Base-by-base conservation (phyloP, 2,113 vertebrate species). In the Varanus komodoensis region DNA sequence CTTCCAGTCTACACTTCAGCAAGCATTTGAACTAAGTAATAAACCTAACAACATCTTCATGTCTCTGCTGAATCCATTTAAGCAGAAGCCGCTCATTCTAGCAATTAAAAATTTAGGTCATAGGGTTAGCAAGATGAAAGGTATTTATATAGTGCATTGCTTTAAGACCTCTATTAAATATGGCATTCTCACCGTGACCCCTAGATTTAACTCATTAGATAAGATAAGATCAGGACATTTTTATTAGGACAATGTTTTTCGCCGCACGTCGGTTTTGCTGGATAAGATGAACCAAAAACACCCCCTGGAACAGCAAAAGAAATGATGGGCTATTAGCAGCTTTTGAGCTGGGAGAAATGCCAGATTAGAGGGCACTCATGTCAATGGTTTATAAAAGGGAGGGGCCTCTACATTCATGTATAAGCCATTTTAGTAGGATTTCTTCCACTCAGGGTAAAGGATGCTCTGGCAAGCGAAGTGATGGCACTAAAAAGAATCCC, bases 41-140 rank as follows among this genome's bases (percentile, higher is more conserved):
- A 96, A 96, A 91, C 91, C 90, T 89, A 87, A 86, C 88, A 92
- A 92, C 93, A 86, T 93, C 91, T 92, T 85, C 86, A 67, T 78
- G 34, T 87, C 92, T 90, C 82, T 95, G 85, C 91, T 92, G 92
- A 96, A 96, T 93, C 82, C 52, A 90, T 78, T 87, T 95, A 88
- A 94, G 93, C 84, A 95, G 86, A 93, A 94, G 89, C 94, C 38
- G 93, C 95, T 95, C 95, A 95, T 94, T 96, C 89, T 54, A 96
- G 81, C 54, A 96, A 95, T 96, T 97, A 95, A 96, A 97, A 95
- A 96, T 93, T 92, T 89, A 57, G 68, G 32, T 90, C 68, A 91
- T 89, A 85, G 95, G 29, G 75, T 94, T 95, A 90, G 44, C 32
- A 78, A 78, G 91, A 89, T 83, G 82, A 92, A 83, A 17, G 34